phyloP scores from a whole-genome alignment of 1,140 invertebrate genomes.

The fruit fly (Drosophila melanogaster) region Release_6_plus_ISO1_MT NT_037436.4:11025501-11026000 shows the following conservation, averaged over 20 bases:
- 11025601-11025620: slow-evolving; percentile 13
- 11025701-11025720: slow-evolving; percentile 12
- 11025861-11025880: slow-evolving; percentile 61
- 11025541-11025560: slow-evolving; percentile 38
- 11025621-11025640: slow-evolving; percentile 26
- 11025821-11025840: slow-evolving; percentile 59
- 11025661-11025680: not conserved
- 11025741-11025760: slow-evolving; percentile 42
- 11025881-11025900: slow-evolving; percentile 51
- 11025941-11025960: slow-evolving; percentile 57
- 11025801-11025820: slow-evolving; percentile 22
- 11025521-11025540: slow-evolving; percentile 32
- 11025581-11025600: slow-evolving; percentile 10
- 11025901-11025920: slow-evolving; percentile 45
- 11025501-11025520: slow-evolving; percentile 17
- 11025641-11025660: slow-evolving; percentile 31
- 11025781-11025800: not conserved
- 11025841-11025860: slow-evolving; percentile 61
- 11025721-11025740: not conserved
- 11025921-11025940: slow-evolving; percentile 27
- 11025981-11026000: not conserved
- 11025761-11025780: not conserved
- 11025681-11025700: slow-evolving; percentile 1
- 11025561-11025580: slow-evolving; percentile 28
- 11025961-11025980: slow-evolving; percentile 29